Conservation (phyloP, 1,140 invertebrate genomes). For the Heliconius congener region DNA sequence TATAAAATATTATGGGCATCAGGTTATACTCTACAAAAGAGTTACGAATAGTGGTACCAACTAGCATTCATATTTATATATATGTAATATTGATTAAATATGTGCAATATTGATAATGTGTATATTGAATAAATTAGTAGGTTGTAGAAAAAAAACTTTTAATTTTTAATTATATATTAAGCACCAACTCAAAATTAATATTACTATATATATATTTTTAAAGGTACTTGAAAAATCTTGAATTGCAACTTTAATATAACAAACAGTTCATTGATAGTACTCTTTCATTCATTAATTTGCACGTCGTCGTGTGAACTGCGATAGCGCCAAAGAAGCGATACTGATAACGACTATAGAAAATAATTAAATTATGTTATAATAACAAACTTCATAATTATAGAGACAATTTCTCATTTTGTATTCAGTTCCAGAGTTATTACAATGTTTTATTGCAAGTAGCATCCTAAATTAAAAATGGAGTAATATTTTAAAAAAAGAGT, state of each 20-base stretch:
- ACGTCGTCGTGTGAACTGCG: constrained; percentile 19
- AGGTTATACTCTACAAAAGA: not conserved
- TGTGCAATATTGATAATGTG: too few relatives aligned
- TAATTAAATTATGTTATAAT: not conserved
- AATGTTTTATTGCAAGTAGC: not conserved
- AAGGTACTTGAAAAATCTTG: not conserved
- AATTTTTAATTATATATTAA: too few relatives aligned
- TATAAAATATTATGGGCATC: not conserved
- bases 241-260: not conserved
- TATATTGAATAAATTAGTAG: too few relatives aligned
- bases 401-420: not conserved
- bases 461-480: too few relatives aligned
- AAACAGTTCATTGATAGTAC: constrained; percentile 23
- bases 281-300: constrained; percentile 34
- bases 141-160: too few relatives aligned
- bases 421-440: not conserved
- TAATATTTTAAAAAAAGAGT: not conserved
- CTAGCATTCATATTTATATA: not conserved
- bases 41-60: not conserved
- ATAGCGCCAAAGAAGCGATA: constrained; percentile 14
- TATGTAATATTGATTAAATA: too few relatives aligned
- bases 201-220: too few relatives aligned
- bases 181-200: too few relatives aligned
- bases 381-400: not conserved
- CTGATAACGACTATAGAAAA: not conserved